Percentiles rank a stretch among this genome's conserved stretches.
Conservation (phyloP, 2,797 vertebrate species). For the Sebastes miniatus region DNA sequence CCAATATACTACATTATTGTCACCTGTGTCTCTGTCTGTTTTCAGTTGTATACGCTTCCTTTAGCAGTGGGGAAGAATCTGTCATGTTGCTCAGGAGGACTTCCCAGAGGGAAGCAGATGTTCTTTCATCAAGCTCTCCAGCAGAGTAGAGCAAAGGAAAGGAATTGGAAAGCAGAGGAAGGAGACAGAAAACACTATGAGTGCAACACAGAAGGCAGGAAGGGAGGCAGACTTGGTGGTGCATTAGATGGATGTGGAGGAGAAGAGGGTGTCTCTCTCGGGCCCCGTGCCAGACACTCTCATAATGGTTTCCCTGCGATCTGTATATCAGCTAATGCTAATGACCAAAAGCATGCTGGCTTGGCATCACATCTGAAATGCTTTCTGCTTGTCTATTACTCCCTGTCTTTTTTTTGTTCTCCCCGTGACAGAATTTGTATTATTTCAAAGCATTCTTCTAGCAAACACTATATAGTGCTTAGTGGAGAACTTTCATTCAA, state of each 20-base stretch:
- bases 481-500: conserved; percentile 49
- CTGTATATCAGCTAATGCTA: conserved; percentile 46
- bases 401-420: neutral
- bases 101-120: conserved; percentile 74
- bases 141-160: conserved; percentile 43
- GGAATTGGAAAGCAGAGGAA: conserved; percentile 35
- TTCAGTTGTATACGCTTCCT: conserved; percentile 26
- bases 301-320: conserved; percentile 23
- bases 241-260: conserved; percentile 25
- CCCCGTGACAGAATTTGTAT: neutral
- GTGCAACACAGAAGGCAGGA: conserved; percentile 4
- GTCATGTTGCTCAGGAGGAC: conserved; percentile 48
- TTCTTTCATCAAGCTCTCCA: conserved; percentile 65
- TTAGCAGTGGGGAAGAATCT: conserved; percentile 41
- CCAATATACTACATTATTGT: conserved; percentile 6
- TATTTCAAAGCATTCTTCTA: conserved; percentile 15
- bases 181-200: neutral
- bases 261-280: conserved; percentile 27
- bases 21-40: conserved; percentile 37
- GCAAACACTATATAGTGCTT: neutral
- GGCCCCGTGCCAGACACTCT: conserved; percentile 28
- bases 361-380: conserved; percentile 18
- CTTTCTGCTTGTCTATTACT: conserved; percentile 7
- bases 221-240: conserved; percentile 17
- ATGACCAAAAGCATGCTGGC: conserved; percentile 9